A percentile compares a stretch with the other conserved stretches of the same genome.
These are phyloP conservation scores for Bombylius discolor DNA, from an alignment of 2,888 invertebrate genomes.

Conservation along the genomic window DNA sequence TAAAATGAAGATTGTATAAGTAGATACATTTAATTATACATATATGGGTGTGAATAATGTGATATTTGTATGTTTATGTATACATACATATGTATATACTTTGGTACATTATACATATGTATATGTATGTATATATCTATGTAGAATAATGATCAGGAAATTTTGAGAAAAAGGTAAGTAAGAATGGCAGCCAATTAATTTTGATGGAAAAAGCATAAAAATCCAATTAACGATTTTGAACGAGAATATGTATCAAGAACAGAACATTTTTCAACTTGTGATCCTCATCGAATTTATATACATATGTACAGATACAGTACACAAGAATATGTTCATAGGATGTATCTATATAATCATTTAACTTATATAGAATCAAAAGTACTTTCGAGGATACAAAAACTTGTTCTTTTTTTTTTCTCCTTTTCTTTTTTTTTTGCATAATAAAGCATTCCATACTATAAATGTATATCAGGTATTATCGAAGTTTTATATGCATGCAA, in stretches of 20 bases:
- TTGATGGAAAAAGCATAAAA: constrained; percentile 7
- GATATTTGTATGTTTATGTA: too few relatives aligned
- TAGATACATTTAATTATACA: too few relatives aligned
- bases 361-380: too few relatives aligned
- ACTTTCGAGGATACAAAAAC: background rate
- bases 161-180: background rate
- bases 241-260: background rate
- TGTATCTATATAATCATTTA: too few relatives aligned
- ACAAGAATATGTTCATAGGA: background rate
- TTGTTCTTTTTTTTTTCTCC: background rate
- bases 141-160: too few relatives aligned
- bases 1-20: too few relatives aligned
- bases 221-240: constrained; percentile 8
- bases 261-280: background rate
- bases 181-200: constrained; percentile 9
- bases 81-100: too few relatives aligned
- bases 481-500: background rate
- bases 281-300: background rate
- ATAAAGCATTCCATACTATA: background rate
- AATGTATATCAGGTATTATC: too few relatives aligned
- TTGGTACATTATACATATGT: too few relatives aligned
- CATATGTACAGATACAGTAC: background rate
- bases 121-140: too few relatives aligned
- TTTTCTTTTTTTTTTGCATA: background rate
- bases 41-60: too few relatives aligned